Base-by-base conservation (phyloP, 2,797 vertebrate species). In the Octomys mimax region DNA sequence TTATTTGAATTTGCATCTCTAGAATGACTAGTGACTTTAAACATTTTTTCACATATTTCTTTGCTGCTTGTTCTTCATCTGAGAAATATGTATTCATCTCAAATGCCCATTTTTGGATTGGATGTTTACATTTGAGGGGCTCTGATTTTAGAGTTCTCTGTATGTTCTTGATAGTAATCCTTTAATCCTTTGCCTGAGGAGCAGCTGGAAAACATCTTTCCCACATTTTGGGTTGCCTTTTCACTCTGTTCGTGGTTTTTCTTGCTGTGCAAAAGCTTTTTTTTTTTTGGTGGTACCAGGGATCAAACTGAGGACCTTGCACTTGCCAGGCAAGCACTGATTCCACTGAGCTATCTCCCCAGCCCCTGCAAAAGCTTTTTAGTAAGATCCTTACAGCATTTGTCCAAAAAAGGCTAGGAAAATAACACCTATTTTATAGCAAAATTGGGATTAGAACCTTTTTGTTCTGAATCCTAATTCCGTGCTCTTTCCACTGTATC, bases 371-470 rank as follows among this genome's bases (percentile, higher is more conserved):
- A 49, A 68, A 68, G 64, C 31, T 33, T 68, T 68, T 68, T 68
- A 68, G 33, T n/a, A 68, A 68, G 64, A 68, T 70, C 18, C 18
- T 12, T 24, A 21, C 21, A 71, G 21, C 70, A 71, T 39, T 71
- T 39, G 70, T 70, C 36, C 9, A 19, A 10, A 73, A 73, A 73
- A 26, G 22, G 10, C 70, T 2, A 85, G 95, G 92, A 92, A 13
- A 24, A 91, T 94, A 87, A 80, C 54, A 94, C 19, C n/a, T 78
- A 85, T 87, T 94, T 66, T 42, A 36, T 83, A 91, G 52, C 79
- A 87, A 96, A 96, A 92, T 82, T 96, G 31, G 61, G 64, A 95
- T 59, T 92, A 92, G n/a, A 95, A 89, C 87, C 39, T 94, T 95
- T 95, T 91, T 96, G 84, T 93, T 92, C 61, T 94, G 94, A 89